These are phyloP conservation scores for Atta texana DNA, from an alignment of 1,140 invertebrate genomes.

Conservation along the genomic window DNA sequence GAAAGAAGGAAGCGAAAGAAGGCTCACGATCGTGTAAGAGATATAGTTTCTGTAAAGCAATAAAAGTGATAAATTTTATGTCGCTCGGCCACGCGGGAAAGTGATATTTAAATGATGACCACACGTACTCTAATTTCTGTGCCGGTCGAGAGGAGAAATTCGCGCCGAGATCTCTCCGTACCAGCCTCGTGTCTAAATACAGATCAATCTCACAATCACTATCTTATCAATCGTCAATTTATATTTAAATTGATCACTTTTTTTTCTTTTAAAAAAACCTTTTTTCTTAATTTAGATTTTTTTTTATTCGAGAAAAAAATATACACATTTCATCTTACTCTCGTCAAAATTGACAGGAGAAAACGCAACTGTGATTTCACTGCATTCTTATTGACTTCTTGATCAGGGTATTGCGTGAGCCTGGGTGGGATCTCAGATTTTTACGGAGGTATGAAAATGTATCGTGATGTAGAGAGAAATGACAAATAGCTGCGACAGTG, in stretches of 20 bases:
- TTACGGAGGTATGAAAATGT: constrained; percentile 39
- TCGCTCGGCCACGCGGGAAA: constrained; percentile 23
- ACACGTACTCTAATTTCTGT: constrained; percentile 43
- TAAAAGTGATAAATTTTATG: constrained; percentile 42
- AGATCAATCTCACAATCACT: not conserved
- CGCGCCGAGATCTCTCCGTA: constrained; percentile 19
- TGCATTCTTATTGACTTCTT: constrained; percentile 22
- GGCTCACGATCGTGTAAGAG: constrained; percentile 26
- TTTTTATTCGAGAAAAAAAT: not conserved
- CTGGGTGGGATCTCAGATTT: not conserved
- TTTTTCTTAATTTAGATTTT: not conserved
- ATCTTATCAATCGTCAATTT: not conserved
- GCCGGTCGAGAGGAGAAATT: constrained; percentile 52
- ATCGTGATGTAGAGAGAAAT: constrained; percentile 24
- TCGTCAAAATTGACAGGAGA: constrained; percentile 1
- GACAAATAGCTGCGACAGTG: constrained; percentile 25
- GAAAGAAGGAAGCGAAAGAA: constrained; percentile 56
- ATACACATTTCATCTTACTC: not conserved
- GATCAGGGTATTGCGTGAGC: constrained; percentile 3
- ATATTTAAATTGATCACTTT: not conserved
- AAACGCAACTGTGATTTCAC: constrained; percentile 15
- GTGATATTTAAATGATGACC: constrained; percentile 40
- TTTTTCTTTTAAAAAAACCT: not conserved
- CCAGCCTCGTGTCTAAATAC: constrained; percentile 6
- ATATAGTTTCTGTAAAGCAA: not conserved